Conservation (phyloP, 2,797 vertebrate species). For the Typhlichthys subterraneus region DNA sequence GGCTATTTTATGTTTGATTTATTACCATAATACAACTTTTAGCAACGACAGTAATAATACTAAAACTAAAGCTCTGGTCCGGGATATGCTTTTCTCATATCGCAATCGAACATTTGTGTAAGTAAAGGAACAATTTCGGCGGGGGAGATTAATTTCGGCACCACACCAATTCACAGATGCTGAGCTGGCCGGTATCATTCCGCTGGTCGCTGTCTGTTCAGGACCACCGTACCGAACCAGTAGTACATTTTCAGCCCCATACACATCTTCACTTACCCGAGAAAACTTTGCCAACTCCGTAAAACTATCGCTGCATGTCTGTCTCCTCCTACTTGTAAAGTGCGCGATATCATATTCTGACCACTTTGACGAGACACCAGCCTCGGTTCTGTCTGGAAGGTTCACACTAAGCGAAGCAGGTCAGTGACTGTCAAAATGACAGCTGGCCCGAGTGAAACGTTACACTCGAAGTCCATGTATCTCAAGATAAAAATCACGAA, state of each 20-base stretch:
- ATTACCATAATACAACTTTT: no score
- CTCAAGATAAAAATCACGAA: background rate
- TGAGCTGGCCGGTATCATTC: slow-evolving; percentile 10
- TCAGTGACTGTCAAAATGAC: slow-evolving; percentile 64
- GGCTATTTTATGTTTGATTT: no score
- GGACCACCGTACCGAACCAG: slow-evolving; percentile 63
- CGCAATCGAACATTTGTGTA: no score
- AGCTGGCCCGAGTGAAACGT: slow-evolving; percentile 54
- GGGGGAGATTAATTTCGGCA: no score
- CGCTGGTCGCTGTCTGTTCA: slow-evolving; percentile 79
- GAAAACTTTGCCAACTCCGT: slow-evolving; percentile 22
- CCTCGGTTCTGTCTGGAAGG: slow-evolving; percentile 25
- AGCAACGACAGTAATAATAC: no score
- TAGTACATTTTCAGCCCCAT: slow-evolving; percentile 22
- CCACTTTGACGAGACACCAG: slow-evolving; percentile 40
- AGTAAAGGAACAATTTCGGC: no score
- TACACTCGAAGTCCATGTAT: background rate
- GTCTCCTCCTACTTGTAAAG: background rate
- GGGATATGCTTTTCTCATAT: no score
- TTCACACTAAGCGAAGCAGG: slow-evolving; percentile 31
- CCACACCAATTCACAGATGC: no score
- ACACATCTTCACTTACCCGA: background rate
- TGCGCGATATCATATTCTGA: background rate
- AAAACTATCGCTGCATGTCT: slow-evolving; percentile 7
- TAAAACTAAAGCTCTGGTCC: no score